Conservation (phyloP, 2,888 invertebrate genomes). For the Meiosimyza platycephala region DNA sequence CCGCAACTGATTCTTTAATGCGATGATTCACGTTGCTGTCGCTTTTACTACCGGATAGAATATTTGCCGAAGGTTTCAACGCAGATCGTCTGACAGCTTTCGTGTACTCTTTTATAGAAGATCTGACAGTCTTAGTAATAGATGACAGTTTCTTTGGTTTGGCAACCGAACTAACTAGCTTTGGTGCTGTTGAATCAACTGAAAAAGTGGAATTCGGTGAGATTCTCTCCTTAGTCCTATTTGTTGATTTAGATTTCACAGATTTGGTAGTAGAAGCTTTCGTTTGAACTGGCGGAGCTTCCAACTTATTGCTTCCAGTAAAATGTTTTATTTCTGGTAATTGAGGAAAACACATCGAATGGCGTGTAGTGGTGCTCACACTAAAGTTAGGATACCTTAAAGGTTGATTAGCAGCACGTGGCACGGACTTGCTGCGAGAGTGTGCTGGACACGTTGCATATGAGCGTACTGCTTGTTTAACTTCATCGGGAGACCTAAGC, state of each 20-base stretch:
- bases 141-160: constrained; percentile 31
- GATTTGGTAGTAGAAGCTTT: constrained; percentile 26
- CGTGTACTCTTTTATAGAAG: constrained; percentile 5
- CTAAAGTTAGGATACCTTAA: constrained; percentile 34
- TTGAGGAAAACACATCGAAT: constrained; percentile 56
- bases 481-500: constrained; percentile 72
- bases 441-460: constrained; percentile 59
- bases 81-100: constrained; percentile 38
- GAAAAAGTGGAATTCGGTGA: constrained; percentile 65
- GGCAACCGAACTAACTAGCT: constrained; percentile 48
- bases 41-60: neutral
- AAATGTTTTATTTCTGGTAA: constrained; percentile 43
- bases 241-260: neutral
- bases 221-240: too few relatives aligned
- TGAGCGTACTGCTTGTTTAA: constrained; percentile 68
- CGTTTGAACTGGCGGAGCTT: neutral
- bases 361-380: constrained; percentile 56
- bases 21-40: neutral
- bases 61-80: constrained; percentile 23
- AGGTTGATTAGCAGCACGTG: constrained; percentile 47
- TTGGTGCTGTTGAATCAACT: constrained; percentile 61
- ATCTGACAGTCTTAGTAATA: neutral
- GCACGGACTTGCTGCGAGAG: constrained; percentile 63
- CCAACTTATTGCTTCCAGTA: neutral
- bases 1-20: neutral